Conservation (phyloP, 2,888 invertebrate species). For the Aphodius granarius region DNA sequence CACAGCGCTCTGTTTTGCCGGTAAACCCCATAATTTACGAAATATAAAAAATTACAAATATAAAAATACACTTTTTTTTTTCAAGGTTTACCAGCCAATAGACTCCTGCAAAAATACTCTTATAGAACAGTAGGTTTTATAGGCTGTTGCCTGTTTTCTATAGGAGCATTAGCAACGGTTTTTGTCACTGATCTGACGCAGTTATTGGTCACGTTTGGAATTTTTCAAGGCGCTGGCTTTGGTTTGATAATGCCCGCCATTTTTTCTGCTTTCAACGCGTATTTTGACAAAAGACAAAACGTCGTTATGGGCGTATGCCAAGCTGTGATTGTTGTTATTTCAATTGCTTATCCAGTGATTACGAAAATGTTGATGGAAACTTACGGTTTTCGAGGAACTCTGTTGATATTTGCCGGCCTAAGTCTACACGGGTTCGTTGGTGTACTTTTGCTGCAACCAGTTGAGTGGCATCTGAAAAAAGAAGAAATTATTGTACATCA, state of each 20-base stretch:
- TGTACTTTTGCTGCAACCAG: slow-evolving; percentile 73
- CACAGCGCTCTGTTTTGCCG: slow-evolving; percentile 64
- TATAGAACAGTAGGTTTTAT: slow-evolving; percentile 67
- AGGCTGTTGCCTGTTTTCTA: slow-evolving; percentile 65
- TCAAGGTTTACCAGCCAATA: slow-evolving; percentile 71
- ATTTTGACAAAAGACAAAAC: slow-evolving; percentile 69
- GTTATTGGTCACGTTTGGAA: slow-evolving; percentile 65
- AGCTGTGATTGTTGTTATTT: slow-evolving; percentile 67
- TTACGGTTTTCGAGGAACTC: slow-evolving; percentile 74
- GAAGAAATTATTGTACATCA: too few relatives aligned
- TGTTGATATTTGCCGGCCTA: slow-evolving; percentile 67
- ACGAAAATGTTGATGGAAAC: slow-evolving; percentile 62
- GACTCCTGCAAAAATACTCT: slow-evolving; percentile 66
- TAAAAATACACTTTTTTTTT: slow-evolving; percentile 34
- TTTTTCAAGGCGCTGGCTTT: slow-evolving; percentile 70
- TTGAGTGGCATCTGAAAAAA: slow-evolving; percentile 68
- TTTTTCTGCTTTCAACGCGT: slow-evolving; percentile 73
- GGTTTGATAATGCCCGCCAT: slow-evolving; percentile 73
- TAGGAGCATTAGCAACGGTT: slow-evolving; percentile 64
- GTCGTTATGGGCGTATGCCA: slow-evolving; percentile 76
- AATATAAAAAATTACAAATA: neutral
- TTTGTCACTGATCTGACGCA: slow-evolving; percentile 67
- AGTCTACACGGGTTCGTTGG: slow-evolving; percentile 69
- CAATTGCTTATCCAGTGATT: slow-evolving; percentile 68
- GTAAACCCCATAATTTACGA: slow-evolving; percentile 50